Percentiles rank a stretch among this genome's conserved stretches.
phyloP scores from a whole-genome alignment of 2,888 invertebrate genomes.

The Anthophora plumipes region DNA sequence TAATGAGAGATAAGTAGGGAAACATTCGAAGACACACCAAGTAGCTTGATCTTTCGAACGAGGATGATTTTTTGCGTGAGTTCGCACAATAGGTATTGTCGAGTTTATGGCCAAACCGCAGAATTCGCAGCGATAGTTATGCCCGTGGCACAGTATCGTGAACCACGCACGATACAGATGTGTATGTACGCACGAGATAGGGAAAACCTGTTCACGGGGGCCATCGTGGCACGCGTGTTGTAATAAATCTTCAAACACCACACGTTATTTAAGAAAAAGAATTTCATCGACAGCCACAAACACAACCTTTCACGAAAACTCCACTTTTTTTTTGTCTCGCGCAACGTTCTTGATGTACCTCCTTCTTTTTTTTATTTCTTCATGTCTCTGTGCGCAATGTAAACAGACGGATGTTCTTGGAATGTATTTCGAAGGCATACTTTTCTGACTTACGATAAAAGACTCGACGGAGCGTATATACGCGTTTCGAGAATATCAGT shows the following conservation, averaged over 20 bases:
- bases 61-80: neutral
- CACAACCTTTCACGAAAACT: neutral
- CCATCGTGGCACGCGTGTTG: neutral
- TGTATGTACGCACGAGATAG: neutral
- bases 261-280: neutral
- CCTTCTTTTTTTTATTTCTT: neutral
- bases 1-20: neutral
- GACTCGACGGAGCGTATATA: neutral
- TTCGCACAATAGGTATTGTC: slow-evolving; percentile 26
- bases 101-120: neutral
- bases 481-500: neutral
- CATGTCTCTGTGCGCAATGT: neutral
- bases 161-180: slow-evolving; percentile 3
- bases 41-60: neutral
- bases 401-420: neutral
- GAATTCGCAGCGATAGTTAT: slow-evolving; percentile 18
- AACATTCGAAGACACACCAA: neutral
- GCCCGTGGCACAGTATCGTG: slow-evolving; percentile 5
- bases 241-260: slow-evolving; percentile 37
- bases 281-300: neutral
- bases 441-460: slow-evolving; percentile 8
- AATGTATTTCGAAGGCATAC: neutral
- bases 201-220: slow-evolving; percentile 35
- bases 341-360: neutral
- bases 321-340: neutral